Evolutionary conservation across 2,888 invertebrate genomes (phyloP).

Genomic region (Phragmatobia fuliginosa): DNA sequence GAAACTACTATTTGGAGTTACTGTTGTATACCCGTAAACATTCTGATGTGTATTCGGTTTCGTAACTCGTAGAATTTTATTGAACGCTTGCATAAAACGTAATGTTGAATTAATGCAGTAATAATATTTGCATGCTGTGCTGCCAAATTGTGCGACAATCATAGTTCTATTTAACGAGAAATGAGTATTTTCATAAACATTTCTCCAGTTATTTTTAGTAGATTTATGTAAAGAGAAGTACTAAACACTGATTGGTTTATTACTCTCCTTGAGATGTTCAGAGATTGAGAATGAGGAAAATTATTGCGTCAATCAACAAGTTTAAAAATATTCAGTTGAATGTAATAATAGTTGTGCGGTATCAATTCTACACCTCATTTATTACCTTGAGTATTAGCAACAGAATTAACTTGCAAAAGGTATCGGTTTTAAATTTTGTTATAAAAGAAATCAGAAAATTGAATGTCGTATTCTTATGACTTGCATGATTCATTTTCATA

Average conservation of each 20-base stretch:
- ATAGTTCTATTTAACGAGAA: not conserved
- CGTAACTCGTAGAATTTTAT: not conserved
- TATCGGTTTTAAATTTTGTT: too few species aligned
- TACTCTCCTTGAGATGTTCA: not conserved
- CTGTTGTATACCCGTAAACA: constrained; percentile 16
- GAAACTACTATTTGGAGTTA: not conserved
- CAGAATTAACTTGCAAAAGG: too few species aligned
- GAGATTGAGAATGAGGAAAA: not conserved
- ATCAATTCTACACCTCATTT: too few species aligned
- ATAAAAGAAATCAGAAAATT: too few species aligned
- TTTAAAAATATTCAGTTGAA: not conserved
- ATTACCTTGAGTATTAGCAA: too few species aligned
- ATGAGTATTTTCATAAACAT: not conserved
- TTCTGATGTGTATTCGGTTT: constrained; percentile 6
- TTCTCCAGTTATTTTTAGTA: not conserved
- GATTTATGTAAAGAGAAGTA: not conserved
- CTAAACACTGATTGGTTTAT: not conserved
- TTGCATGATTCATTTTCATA: too few species aligned
- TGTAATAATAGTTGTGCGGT: too few species aligned
- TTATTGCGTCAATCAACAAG: not conserved
- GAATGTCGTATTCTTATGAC: too few species aligned
- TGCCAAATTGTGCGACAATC: not conserved
- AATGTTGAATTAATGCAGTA: not conserved
- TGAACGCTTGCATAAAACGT: not conserved
- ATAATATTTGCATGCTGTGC: not conserved